These are phyloP conservation scores for Panthera uncia DNA, from an alignment of 2,113 vertebrate species.

Conservation along the genomic window DNA sequence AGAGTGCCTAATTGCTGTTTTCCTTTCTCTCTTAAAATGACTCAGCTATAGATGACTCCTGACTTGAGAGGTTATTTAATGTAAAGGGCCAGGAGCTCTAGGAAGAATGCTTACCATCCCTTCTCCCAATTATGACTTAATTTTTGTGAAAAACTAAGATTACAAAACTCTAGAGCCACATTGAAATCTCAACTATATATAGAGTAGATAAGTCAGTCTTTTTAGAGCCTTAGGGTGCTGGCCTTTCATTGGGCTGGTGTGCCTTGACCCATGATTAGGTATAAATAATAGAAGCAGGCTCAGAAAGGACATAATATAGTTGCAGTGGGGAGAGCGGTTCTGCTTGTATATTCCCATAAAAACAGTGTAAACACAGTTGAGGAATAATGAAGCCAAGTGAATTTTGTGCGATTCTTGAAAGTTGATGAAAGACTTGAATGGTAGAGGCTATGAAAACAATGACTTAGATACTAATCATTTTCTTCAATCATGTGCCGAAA, in stretches of 20 bases:
- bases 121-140: not conserved
- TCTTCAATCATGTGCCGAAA: not conserved
- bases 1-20: not conserved
- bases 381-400: slow-evolving; percentile 6
- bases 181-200: not conserved
- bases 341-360: not conserved
- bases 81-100: not conserved
- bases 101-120: not conserved
- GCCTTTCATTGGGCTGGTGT: not conserved
- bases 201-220: not conserved
- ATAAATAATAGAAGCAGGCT: not conserved
- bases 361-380: not conserved
- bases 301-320: not conserved
- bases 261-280: not conserved
- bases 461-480: not conserved
- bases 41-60: not conserved
- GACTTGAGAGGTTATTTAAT: not conserved
- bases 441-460: slow-evolving; percentile 31
- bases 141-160: slow-evolving; percentile 28
- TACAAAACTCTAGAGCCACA: not conserved
- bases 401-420: slow-evolving; percentile 38
- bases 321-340: not conserved
- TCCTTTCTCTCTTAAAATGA: slow-evolving; percentile 35
- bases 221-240: not conserved
- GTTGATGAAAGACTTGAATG: not conserved